Evolutionary conservation across 2,888 invertebrate species (phyloP).

Genomic region (Orgyia antiqua): DNA sequence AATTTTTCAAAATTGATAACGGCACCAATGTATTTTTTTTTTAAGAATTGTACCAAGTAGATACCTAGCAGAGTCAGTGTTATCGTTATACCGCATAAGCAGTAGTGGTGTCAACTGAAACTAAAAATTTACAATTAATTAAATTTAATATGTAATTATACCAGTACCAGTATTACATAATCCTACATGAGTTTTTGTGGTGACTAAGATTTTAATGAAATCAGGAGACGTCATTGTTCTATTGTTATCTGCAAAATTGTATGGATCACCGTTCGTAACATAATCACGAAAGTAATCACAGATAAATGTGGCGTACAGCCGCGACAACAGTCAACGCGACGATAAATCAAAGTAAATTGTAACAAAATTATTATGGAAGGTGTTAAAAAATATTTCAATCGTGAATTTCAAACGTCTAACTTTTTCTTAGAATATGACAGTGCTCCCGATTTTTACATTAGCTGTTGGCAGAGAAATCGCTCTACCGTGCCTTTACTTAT

Average conservation of each 20-base stretch:
- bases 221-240: constrained; percentile 19
- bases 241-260: constrained; percentile 26
- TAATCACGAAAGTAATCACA: constrained; percentile 24
- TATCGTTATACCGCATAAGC: too few relatives aligned
- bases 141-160: too few relatives aligned
- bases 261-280: constrained; percentile 22
- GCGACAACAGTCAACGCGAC: constrained; percentile 3
- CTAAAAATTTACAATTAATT: too few relatives aligned
- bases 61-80: too few relatives aligned
- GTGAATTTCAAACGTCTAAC: constrained; percentile 38
- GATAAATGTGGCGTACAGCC: constrained; percentile 31
- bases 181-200: too few relatives aligned
- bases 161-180: too few relatives aligned
- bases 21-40: too few relatives aligned
- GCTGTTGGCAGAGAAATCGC: constrained; percentile 45
- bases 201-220: constrained; percentile 11
- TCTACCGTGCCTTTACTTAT: constrained; percentile 44
- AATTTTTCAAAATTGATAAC: too few relatives aligned
- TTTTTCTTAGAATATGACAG: constrained; percentile 44
- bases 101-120: too few relatives aligned
- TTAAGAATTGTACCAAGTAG: too few relatives aligned
- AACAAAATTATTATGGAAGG: constrained; percentile 38
- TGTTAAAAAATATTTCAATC: constrained; percentile 44
- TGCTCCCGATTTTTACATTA: constrained; percentile 46
- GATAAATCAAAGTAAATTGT: constrained; percentile 4